Base-by-base conservation (phyloP, 2,888 invertebrate species). In the Metopia argyrocephala region DNA sequence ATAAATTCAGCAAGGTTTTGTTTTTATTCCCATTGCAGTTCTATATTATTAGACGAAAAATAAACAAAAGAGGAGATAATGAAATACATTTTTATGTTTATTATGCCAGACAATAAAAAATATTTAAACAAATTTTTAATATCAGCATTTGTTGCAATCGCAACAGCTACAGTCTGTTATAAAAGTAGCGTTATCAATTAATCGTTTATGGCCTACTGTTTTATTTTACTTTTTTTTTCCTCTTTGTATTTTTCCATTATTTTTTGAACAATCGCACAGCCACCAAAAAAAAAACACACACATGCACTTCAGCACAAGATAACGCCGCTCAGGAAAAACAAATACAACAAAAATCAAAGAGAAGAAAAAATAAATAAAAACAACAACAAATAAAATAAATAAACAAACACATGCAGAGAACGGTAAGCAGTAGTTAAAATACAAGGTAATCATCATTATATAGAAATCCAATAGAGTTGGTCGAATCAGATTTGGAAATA, bases 121-220 rank as follows among this genome's bases (percentile, higher is more conserved):
- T n/a, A n/a, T n/a, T n/a, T n/a, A n/a, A n/a, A n/a, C n/a, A n/a
- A n/a, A n/a, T 12, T 3, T 38, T 4, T 38, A 6, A 20, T 48
- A 48, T 48, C 48, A 48, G 48, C n/a, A n/a, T n/a, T n/a, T n/a
- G n/a, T n/a, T n/a, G n/a, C n/a, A n/a, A n/a, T n/a, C n/a, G n/a
- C n/a, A n/a, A 48, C 48, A 6, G 12, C 5, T 21, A 27, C 27
- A 20, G 18, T 31, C 50, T n/a, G n/a, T 52, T 45, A 61, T 28
- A 54, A 61, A 54, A 71, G 71, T 62, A 76, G 81, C 21, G 74
- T 70, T 74, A 66, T 61, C 66, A 56, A 23, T 28, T 27, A 38
- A 66, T 70, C 81, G 73, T 56, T 76, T 70, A 74, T 70, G 76
- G 28, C 70, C 69, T 66, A 70, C 56, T 65, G 31, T 69, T 69